Percentiles rank a stretch among this genome's conserved stretches.
phyloP scores from a whole-genome alignment of 92 coral and sea anemone species.

The Phenganax subtilis region DNA sequence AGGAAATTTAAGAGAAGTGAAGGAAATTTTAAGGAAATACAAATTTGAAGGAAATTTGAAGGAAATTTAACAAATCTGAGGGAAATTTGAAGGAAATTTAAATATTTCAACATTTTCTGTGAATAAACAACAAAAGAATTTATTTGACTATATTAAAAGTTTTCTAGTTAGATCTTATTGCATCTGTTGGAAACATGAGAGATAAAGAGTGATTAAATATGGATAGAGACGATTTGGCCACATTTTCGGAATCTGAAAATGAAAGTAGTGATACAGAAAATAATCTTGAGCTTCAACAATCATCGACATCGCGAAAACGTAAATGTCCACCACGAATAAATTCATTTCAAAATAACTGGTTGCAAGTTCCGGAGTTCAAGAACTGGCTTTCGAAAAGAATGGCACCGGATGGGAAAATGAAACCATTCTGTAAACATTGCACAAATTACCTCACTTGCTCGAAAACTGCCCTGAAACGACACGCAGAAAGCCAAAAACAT shows the following conservation, averaged over 20 bases:
- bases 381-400: background rate
- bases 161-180: background rate
- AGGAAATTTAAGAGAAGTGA: background rate
- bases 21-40: conserved; percentile 1
- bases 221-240: background rate
- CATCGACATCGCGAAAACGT: conserved; percentile 1
- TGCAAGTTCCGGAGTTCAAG: conserved; percentile 1
- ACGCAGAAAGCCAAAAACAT: conserved; percentile 11
- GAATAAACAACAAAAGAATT: background rate
- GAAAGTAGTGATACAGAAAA: background rate
- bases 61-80: background rate
- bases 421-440: conserved; percentile 3
- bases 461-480: conserved; percentile 7
- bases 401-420: background rate
- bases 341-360: background rate
- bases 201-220: background rate
- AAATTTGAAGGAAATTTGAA: background rate
- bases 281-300: background rate
- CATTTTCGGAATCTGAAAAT: background rate
- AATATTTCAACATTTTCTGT: background rate
- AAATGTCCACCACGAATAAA: background rate
- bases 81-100: conserved; percentile 5
- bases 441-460: conserved; percentile 1
- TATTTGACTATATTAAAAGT: background rate
- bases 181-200: background rate